Evolutionary conservation across 2,888 invertebrate genomes (phyloP), one percentile per base, ranked within the genome.

Genomic region (Horisme vitalbata): DNA sequence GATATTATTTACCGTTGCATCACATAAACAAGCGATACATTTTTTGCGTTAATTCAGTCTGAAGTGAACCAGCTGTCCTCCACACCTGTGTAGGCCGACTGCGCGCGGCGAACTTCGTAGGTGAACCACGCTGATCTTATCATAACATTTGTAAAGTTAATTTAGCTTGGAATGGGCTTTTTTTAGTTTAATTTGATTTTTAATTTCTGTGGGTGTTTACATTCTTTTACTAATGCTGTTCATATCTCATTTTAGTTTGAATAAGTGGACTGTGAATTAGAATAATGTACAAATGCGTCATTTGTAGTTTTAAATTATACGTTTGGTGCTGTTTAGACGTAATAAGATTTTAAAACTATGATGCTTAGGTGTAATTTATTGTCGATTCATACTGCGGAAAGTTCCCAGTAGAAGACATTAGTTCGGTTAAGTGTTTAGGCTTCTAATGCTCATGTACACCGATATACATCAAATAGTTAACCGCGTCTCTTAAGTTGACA

Each of bases 71-170:
- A 33, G 34, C 50, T 41, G 45, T 41, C 41, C 39, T 23, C 0
- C 49, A 3, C n/a, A 3, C 5, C 3, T 14, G 7, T 12, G 8
- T 27, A 12, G 8, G 20, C 10, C 30, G 36, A 12, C 38, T 30
- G 41, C 21, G 7, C 37, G 24, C 18, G 18, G 18, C 26, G 12
- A 9, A 20, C 57, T 71, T 77, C 72, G 66, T 34, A 72, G 75
- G 18, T 68, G 68, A 67, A 61, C 68, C 61, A 72, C 30, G 61
- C 57, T 57, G 68, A 74, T 76, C 75, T 75, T 75, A 73, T 76
- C 75, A 71, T 51, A 57, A 60, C 67, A 68, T 63, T 59, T 64
- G 66, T 64, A 63, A 69, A 74, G 71, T 69, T 69, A 70, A 75
- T 72, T 77, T 72, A 61, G 67, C 65, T 62, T 59, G 39, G 52